Evolutionary conservation across 2,113 vertebrate genomes (phyloP).

Genomic region (Procavia capensis): DNA sequence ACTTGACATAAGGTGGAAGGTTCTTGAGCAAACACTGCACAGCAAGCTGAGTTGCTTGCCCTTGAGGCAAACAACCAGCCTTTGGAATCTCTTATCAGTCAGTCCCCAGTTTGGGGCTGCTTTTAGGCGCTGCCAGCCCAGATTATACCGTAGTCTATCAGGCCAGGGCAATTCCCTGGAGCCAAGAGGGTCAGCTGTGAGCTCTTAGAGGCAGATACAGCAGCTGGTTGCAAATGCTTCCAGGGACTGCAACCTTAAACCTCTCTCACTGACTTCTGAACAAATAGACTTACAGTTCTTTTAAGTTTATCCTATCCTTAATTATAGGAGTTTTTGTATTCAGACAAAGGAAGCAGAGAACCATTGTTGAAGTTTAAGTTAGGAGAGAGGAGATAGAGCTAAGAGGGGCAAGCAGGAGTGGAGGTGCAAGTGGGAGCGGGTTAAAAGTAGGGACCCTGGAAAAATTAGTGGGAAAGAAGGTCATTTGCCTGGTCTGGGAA

Average conservation of each 20-base stretch:
- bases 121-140: neutral
- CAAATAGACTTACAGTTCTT: neutral
- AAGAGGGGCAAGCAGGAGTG: neutral
- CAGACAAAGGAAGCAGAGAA: neutral
- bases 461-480: neutral
- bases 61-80: neutral
- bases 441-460: neutral
- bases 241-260: neutral
- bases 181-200: neutral
- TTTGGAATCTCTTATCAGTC: neutral
- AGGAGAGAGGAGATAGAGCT: neutral
- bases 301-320: neutral
- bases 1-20: neutral
- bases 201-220: neutral
- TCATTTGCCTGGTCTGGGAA: neutral
- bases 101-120: neutral
- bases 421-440: neutral
- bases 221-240: slow-evolving; percentile 20
- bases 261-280: slow-evolving; percentile 9
- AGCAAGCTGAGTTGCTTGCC: neutral
- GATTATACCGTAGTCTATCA: too few relatives aligned
- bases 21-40: neutral
- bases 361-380: neutral
- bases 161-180: neutral
- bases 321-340: neutral